Base-by-base conservation (phyloP, 2,888 invertebrate genomes). In the Cactoblastis cactorum region DNA sequence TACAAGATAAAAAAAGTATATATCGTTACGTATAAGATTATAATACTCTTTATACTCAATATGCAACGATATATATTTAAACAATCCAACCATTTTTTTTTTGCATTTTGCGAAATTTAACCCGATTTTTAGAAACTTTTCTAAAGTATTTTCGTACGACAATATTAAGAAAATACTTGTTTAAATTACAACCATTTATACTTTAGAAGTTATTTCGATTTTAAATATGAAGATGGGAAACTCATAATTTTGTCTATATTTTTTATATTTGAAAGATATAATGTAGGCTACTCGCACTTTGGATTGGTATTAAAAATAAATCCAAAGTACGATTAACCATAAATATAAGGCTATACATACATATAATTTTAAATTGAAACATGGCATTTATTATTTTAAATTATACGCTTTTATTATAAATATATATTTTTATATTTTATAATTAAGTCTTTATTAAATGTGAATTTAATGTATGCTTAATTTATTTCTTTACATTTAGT, bases 381-480 rank as follows among this genome's bases (percentile, higher is more conserved):
- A 56, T 60, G 56, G 61, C 54, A 58, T 28, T 28, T 28, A 28
- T 9, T 28, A 28, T 28, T 28, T 28, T 28, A 8, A 28, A 8
- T 9, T 1, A 37, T 37, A 15, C 37, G 14, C 15, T 37, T 37
- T 37, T 15, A 37, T 15, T 17, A 6, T n/a, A 37, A 4, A 14
- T 12, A 22, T 5, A 3, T 5, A 22, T 9, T 28, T 28, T 28
- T 28, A 28, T 6, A n/a, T n/a, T n/a, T 28, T 28, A 22, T 22
- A 9, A 4, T 6, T 28, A 28, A 28, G 28, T 28, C 9, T 28
- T 28, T 5, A 22, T 22, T 22, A 22, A 5, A 4, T 22, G 5
- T 22, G 3, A n/a, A 22, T 22, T 4, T 22, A 22, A 22, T 22
- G 22, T 28, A 28, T 28, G 5, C 28, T 28, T 28, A 6, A 28